These are phyloP conservation scores for Vombatus ursinus DNA, from an alignment of 2,113 vertebrate species.

Conservation along the genomic window DNA sequence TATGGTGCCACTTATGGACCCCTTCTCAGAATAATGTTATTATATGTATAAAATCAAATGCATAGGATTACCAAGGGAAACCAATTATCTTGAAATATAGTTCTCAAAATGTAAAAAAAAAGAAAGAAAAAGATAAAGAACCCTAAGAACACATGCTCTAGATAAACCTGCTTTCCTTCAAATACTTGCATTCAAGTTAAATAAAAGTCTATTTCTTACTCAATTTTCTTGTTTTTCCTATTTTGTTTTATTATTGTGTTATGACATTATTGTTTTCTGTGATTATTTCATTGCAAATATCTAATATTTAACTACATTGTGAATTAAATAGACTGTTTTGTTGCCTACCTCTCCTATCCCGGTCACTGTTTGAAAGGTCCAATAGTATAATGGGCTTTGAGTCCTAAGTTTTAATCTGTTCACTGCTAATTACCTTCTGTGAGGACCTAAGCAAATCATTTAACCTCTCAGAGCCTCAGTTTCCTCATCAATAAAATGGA, in stretches of 20 bases:
- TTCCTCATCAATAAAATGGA: constrained; percentile 55
- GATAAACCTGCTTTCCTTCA: not conserved
- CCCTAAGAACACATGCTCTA: not conserved
- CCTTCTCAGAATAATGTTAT: constrained; percentile 29
- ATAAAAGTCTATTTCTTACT: not conserved
- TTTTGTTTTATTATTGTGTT: constrained; percentile 38
- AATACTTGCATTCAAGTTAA: constrained; percentile 45
- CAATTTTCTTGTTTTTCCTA: not conserved
- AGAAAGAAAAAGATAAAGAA: not conserved
- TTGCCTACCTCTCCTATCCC: not conserved
- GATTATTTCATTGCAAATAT: not conserved
- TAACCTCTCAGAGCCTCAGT: constrained; percentile 51
- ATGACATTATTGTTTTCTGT: not conserved
- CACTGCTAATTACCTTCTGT: not conserved
- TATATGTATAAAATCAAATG: constrained; percentile 27
- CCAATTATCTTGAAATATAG: constrained; percentile 29
- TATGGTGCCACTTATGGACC: not conserved
- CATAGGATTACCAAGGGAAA: constrained; percentile 37
- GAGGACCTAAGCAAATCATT: constrained; percentile 29
- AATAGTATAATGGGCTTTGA: not conserved
- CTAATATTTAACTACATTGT: not conserved
- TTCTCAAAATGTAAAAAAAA: constrained; percentile 47
- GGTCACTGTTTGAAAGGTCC: not conserved
- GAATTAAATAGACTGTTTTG: not conserved
- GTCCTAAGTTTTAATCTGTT: not conserved